These are phyloP conservation scores for Raphicerus campestris DNA, from an alignment of 2,113 vertebrate genomes.

Conservation along the genomic window DNA sequence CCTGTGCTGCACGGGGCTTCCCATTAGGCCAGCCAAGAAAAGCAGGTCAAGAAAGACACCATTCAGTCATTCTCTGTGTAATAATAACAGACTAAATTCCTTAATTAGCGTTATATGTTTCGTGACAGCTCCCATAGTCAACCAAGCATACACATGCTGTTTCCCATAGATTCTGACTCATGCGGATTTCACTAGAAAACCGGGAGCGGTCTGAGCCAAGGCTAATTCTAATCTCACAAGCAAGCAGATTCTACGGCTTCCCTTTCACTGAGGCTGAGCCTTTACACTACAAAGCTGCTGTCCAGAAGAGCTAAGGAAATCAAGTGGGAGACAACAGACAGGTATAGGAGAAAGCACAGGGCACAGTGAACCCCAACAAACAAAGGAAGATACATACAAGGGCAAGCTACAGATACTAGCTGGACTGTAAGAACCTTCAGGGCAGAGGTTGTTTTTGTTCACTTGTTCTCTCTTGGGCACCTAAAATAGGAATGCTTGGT, in stretches of 20 bases:
- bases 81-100: background rate
- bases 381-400: background rate
- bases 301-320: background rate
- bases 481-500: background rate
- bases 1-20: rapidly evolving
- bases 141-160: background rate
- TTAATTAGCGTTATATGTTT: background rate
- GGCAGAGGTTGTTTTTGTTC: background rate
- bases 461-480: background rate
- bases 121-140: background rate
- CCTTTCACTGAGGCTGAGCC: background rate
- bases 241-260: background rate
- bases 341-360: rapidly evolving
- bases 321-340: background rate
- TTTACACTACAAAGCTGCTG: background rate
- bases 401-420: rapidly evolving
- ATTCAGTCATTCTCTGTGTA: background rate
- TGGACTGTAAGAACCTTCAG: background rate
- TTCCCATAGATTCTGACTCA: background rate
- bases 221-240: background rate
- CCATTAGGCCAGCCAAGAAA: background rate
- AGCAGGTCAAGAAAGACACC: background rate
- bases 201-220: background rate
- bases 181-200: background rate
- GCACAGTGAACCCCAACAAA: background rate